Evolutionary conservation across 2,888 invertebrate species (phyloP).

Genomic region (Drosophila quinaria): DNA sequence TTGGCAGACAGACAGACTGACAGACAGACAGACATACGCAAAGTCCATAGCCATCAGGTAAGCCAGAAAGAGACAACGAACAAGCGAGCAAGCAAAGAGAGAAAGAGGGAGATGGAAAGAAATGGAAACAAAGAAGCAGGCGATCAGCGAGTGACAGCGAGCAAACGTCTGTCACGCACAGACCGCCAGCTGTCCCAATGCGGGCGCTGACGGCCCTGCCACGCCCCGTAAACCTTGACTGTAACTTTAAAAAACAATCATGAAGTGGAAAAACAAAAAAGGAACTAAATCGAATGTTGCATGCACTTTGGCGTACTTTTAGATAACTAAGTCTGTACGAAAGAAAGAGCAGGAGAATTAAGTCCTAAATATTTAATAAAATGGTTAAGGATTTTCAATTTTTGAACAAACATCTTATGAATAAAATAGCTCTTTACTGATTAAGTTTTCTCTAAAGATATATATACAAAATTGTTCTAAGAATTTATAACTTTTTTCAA

Average conservation of each 20-base stretch:
- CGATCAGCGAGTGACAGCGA: slow-evolving; percentile 49
- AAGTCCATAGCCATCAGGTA: slow-evolving; percentile 47
- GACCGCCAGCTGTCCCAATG: slow-evolving; percentile 53
- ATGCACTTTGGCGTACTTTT: slow-evolving; percentile 20
- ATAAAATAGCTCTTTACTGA: neutral
- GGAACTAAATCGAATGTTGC: slow-evolving; percentile 2
- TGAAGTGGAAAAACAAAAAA: neutral
- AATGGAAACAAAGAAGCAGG: slow-evolving; percentile 41
- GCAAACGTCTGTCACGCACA: slow-evolving; percentile 71
- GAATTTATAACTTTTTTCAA: neutral
- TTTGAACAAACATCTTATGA: no score
- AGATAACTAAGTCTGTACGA: neutral
- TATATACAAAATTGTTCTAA: no score
- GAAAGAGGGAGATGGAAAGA: neutral
- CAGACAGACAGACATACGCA: slow-evolving; percentile 49
- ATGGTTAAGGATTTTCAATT: no score
- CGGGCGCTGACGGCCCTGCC: slow-evolving; percentile 35
- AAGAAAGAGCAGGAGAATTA: no score
- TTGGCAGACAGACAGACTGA: slow-evolving; percentile 62
- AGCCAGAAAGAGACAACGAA: no score
- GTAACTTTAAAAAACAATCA: slow-evolving; percentile 45
- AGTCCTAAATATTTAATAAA: no score
- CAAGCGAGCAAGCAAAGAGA: neutral
- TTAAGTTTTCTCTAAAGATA: no score
- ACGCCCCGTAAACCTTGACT: slow-evolving; percentile 21